phyloP scores from a whole-genome alignment of 2,888 invertebrate species.

The Drepanosiphum platanoidis region DNA sequence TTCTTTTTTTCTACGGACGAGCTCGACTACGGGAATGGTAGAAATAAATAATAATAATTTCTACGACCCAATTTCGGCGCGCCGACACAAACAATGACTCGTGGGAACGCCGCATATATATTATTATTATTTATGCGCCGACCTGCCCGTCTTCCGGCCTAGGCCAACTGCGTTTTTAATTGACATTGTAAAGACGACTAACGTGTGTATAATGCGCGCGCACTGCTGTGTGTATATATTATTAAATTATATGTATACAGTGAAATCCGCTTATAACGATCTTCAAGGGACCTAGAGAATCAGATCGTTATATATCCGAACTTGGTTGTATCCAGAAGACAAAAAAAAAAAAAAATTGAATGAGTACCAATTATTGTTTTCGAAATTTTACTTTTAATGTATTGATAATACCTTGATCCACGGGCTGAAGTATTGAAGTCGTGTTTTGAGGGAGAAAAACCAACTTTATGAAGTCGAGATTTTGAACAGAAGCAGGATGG shows the following conservation, averaged over 20 bases:
- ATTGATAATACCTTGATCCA: slow-evolving; percentile 1
- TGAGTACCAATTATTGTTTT: background rate
- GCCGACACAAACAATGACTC: slow-evolving; percentile 27
- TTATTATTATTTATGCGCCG: no score
- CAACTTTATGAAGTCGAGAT: background rate
- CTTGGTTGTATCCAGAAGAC: no score
- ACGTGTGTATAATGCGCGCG: background rate
- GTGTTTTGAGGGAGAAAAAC: slow-evolving; percentile 1
- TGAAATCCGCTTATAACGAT: no score
- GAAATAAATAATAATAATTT: slow-evolving; percentile 17
- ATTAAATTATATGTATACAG: background rate
- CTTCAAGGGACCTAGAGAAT: no score
- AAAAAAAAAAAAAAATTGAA: no score
- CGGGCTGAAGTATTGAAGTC: background rate
- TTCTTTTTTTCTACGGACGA: background rate
- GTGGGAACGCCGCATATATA: slow-evolving; percentile 33
- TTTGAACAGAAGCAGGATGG: no score
- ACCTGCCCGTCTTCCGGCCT: background rate
- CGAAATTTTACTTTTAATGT: background rate
- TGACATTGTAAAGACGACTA: background rate
- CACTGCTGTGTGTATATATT: background rate
- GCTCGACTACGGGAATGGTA: background rate
- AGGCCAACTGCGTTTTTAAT: slow-evolving; percentile 10
- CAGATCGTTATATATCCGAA: no score
- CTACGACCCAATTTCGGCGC: slow-evolving; percentile 38